Evolutionary conservation across 2,888 invertebrate species (phyloP).

Genomic region (Globia sparganii): DNA sequence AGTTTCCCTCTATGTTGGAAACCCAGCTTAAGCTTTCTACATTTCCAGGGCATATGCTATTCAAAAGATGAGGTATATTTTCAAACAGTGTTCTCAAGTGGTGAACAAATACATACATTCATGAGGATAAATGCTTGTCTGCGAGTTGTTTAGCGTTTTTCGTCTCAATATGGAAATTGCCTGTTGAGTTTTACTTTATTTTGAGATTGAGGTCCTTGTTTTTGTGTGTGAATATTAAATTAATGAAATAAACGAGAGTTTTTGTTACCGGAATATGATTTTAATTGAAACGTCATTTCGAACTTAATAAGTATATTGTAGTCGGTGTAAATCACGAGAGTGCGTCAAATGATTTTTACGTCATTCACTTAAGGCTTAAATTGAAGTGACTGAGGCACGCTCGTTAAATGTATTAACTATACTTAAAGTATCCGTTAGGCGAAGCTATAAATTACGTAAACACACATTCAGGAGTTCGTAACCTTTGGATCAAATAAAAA

Average conservation of each 20-base stretch:
- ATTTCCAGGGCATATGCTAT: conserved; percentile 39
- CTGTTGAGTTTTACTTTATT: conserved; percentile 36
- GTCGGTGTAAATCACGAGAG: not conserved
- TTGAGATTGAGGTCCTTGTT: not conserved
- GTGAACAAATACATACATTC: conserved; percentile 51
- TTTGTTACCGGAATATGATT: not conserved
- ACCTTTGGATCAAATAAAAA: too few relatives aligned
- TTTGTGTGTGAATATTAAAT: conserved; percentile 1
- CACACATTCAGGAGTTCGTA: too few relatives aligned
- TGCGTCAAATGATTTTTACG: not conserved
- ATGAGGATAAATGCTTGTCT: conserved; percentile 43
- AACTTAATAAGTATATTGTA: too few relatives aligned
- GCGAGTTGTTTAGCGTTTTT: conserved; percentile 32
- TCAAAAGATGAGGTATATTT: conserved; percentile 45
- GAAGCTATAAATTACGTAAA: too few relatives aligned
- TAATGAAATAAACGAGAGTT: not conserved
- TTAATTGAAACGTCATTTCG: not conserved
- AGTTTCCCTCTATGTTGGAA: not conserved
- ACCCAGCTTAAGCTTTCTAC: conserved; percentile 11
- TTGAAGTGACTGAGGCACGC: not conserved
- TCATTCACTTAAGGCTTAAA: too few relatives aligned
- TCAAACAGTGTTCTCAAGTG: conserved; percentile 29
- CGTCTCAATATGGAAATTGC: conserved; percentile 18
- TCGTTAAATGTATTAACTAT: not conserved
- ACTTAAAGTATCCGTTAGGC: too few relatives aligned